A percentile compares a stretch with the other conserved stretches of the same genome.
Conservation (phyloP, 2,113 vertebrate species). For the Gymnogyps californianus region DNA sequence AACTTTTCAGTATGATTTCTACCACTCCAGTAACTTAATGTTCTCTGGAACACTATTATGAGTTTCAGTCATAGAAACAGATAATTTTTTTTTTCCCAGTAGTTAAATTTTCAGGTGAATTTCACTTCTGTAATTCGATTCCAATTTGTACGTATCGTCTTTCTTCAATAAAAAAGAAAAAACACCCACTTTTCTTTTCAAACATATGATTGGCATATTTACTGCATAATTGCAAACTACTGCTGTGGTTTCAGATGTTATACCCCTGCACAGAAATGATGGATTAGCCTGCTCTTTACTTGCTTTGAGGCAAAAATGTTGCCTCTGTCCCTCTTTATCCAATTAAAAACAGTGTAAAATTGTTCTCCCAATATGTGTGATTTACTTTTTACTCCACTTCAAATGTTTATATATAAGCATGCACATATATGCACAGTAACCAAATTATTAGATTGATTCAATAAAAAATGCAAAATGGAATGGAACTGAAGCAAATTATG, state of each 20-base stretch:
- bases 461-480: not conserved
- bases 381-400: not conserved
- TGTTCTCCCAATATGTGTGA: not conserved
- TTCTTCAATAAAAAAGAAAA: not conserved
- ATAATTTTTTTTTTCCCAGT: not conserved
- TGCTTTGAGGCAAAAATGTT: conserved; percentile 31
- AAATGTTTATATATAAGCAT: not conserved
- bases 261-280: conserved; percentile 10
- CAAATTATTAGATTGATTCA: not conserved
- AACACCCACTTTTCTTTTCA: not conserved
- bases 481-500: not conserved
- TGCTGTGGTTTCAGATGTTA: conserved; percentile 31
- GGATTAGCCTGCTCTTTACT: not conserved
- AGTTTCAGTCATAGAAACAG: not conserved
- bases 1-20: not conserved
- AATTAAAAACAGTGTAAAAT: not conserved
- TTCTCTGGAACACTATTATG: not conserved
- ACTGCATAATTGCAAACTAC: conserved; percentile 49
- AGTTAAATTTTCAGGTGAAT: not conserved
- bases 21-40: not conserved
- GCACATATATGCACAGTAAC: not conserved
- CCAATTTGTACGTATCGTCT: not conserved
- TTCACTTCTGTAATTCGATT: conserved; percentile 11
- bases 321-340: not conserved
- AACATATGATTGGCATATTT: conserved; percentile 41